Base-by-base conservation (phyloP, 2,888 invertebrate species). In the Xiphydria camelus region DNA sequence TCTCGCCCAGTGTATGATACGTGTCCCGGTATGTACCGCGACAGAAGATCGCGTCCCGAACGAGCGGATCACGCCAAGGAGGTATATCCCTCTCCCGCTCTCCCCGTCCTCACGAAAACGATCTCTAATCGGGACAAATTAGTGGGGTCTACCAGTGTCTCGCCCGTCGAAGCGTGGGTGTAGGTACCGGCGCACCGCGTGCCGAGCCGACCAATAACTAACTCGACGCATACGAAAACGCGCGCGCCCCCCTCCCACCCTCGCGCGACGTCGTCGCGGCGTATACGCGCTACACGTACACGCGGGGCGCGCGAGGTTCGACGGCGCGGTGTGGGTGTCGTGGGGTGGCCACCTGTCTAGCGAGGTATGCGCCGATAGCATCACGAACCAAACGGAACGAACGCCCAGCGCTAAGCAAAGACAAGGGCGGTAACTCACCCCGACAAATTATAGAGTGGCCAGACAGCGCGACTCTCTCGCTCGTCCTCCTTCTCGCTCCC, bases 271-370 rank as follows among this genome's bases (percentile, higher is more conserved):
- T n/a, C n/a, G n/a, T n/a, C n/a, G n/a, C n/a, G n/a, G n/a, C n/a
- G n/a, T n/a, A n/a, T n/a, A n/a, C n/a, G n/a, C n/a, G n/a, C n/a
- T n/a, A n/a, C n/a, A n/a, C n/a, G n/a, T n/a, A n/a, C n/a, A n/a
- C n/a, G n/a, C n/a, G n/a, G n/a, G n/a, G n/a, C n/a, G n/a, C n/a
- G n/a, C n/a, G n/a, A n/a, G n/a, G n/a, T n/a, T n/a, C n/a, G n/a
- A n/a, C 46, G 42, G 32, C 22, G 29, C 39, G 20, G 32, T 35
- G 14, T 26, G 20, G 25, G 26, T 21, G 71, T 68, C 67, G 55
- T 64, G 61, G 68, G 68, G 70, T 70, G 72, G 68, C 70, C 73
- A 72, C 72, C 72, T 73, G 72, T 71, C 68, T 66, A 64, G 66
- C 64, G 55, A 68, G 70, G 71, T 72, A 72, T 73, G 70, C 65